These are phyloP conservation scores for Pyrrhosoma nymphula DNA, from an alignment of 2,888 invertebrate species.

Conservation along the genomic window DNA sequence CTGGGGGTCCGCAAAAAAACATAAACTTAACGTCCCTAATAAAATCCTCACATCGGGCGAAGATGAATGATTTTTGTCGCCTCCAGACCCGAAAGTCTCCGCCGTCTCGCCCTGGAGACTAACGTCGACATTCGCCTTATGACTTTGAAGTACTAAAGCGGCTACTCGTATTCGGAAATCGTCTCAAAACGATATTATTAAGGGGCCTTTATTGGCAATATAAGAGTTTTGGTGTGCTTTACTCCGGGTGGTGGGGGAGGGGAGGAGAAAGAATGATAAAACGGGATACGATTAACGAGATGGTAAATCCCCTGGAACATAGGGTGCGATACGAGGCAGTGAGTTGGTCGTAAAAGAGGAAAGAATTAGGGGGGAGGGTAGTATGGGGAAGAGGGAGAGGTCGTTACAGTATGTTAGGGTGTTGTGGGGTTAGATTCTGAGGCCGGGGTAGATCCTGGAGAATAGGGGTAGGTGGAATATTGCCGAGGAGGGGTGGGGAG, in stretches of 20 bases:
- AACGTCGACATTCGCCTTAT: not conserved
- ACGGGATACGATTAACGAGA: constrained; percentile 46
- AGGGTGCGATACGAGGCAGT: constrained; percentile 28
- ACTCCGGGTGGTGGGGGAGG: too few relatives aligned
- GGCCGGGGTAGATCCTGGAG: not conserved
- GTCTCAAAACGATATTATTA: constrained; percentile 48
- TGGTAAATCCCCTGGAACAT: constrained; percentile 26
- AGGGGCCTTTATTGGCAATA: constrained; percentile 56
- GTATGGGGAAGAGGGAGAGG: not conserved
- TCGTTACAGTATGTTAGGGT: not conserved
- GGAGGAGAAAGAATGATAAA: constrained; percentile 35
- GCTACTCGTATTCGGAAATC: constrained; percentile 53
- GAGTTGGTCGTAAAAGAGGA: constrained; percentile 30
- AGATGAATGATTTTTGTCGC: not conserved
- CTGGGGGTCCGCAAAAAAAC: not conserved
- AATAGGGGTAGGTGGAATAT: not conserved
- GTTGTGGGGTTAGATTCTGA: not conserved
- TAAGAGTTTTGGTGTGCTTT: constrained; percentile 51
- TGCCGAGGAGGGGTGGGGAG: not conserved
- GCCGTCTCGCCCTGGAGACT: not conserved
- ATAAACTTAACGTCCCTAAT: not conserved
- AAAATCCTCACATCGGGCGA: not conserved
- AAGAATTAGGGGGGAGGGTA: not conserved
- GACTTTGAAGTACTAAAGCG: constrained; percentile 29
- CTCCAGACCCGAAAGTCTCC: not conserved